Evolutionary conservation across 2,888 invertebrate genomes (phyloP), one percentile per base, ranked within the genome.

Genomic region (Tholera decimalis): DNA sequence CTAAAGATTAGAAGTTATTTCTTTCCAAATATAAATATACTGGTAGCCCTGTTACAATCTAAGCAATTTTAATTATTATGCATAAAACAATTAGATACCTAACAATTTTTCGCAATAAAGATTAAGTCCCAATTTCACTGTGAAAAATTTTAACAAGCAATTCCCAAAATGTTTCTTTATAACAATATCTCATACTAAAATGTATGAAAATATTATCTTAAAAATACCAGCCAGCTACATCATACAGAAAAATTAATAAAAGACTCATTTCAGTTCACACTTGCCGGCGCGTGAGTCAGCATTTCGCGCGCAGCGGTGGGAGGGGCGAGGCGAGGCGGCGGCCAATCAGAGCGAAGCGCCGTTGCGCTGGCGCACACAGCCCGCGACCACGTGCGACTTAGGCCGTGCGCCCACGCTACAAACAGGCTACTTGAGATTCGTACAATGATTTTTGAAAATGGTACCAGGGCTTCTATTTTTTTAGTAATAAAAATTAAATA

Each of bases 251-350:
- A 66, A 68, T 35, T 9, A 9, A 49, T 64, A 64, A 60, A 68
- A 77, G 47, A 41, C 53, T 56, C 51, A 66, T 41, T 69, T 60
- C 26, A 56, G 61, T 73, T 73, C 66, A 73, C 63, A 75, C 77
- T 67, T 64, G 58, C 35, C 57, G 66, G 73, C 78, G 80, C 82
- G 78, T 91, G 91, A 91, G 86, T 91, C 90, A 90, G 86, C 87
- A 83, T 74, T 83, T 85, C 81, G 81, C 77, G 64, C 54, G 73
- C 64, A 80, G 83, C 79, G 85, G 90, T 92, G 92, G 93, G 94
- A 88, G 94, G 92, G 92, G 93, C 93, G 88, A 88, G 83, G 59
- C 79, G 85, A 92, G 87, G 86, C 79, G 83, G 53, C 80, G 85
- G 73, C 95, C 95, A 95, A 95, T 95, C 84, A 88, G 84, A 64